Conservation (phyloP, 1,140 invertebrate species). For the Telenomus remus region DNA sequence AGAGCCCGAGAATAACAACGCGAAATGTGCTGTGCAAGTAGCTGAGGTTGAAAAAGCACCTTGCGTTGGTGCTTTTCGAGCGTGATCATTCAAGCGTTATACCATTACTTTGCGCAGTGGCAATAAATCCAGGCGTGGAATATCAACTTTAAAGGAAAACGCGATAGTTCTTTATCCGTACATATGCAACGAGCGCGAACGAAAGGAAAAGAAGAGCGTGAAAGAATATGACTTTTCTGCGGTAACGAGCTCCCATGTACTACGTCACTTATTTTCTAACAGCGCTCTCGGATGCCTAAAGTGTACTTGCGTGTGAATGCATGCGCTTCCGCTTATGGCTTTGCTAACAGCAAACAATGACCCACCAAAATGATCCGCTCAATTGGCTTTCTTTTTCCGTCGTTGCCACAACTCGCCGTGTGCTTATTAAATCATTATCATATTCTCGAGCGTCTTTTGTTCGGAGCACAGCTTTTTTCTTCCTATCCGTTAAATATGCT, state of each 20-base stretch:
- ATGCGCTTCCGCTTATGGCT: conserved; percentile 57
- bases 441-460: not conserved
- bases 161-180: conserved; percentile 64
- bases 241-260: conserved; percentile 73
- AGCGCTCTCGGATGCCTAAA: conserved; percentile 62
- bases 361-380: conserved; percentile 44
- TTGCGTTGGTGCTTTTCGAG: conserved; percentile 42
- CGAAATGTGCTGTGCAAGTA: conserved; percentile 44
- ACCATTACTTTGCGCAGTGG: conserved; percentile 65
- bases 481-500: conserved; percentile 1
- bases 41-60: conserved; percentile 34
- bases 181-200: conserved; percentile 44
- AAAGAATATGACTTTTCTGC: conserved; percentile 60
- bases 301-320: conserved; percentile 57
- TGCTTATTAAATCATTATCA: conserved; percentile 29
- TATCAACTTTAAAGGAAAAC: conserved; percentile 59
- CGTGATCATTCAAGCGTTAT: conserved; percentile 55
- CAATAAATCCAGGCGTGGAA: conserved; percentile 67
- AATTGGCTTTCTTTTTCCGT: conserved; percentile 34
- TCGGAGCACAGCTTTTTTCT: conserved; percentile 2
- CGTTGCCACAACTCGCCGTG: conserved; percentile 14
- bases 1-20: conserved; percentile 31
- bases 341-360: conserved; percentile 54
- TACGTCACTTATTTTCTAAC: conserved; percentile 69
- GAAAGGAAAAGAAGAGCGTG: conserved; percentile 55